Conservation (phyloP, 1,140 invertebrate species). For the Polypedilum vanderplanki region DNA sequence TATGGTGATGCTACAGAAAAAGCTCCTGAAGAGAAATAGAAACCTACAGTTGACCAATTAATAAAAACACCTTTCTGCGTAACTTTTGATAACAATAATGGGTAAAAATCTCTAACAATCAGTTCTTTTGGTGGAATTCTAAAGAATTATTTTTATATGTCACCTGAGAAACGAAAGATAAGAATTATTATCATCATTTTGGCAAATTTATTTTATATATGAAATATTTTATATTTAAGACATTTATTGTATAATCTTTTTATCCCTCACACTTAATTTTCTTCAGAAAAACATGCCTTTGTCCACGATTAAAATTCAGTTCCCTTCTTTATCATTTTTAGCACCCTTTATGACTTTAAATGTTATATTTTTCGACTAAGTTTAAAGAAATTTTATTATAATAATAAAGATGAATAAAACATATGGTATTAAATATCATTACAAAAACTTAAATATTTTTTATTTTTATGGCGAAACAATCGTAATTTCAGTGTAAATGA, state of each 20-base stretch:
- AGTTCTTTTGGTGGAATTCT: background rate
- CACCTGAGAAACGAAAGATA: background rate
- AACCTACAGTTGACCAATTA: background rate
- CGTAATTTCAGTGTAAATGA: too few species aligned
- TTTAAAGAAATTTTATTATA: background rate
- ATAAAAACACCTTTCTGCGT: background rate
- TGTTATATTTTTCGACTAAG: conserved; percentile 13
- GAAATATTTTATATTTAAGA: background rate
- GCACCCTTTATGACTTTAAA: background rate
- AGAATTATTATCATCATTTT: background rate
- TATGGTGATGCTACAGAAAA: conserved; percentile 3
- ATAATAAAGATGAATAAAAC: background rate
- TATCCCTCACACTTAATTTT: background rate
- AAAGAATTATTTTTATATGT: background rate
- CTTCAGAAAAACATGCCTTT: background rate
- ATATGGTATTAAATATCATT: conserved; percentile 15
- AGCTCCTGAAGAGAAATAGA: conserved; percentile 8
- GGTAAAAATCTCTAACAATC: background rate
- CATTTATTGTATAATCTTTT: conserved; percentile 7
- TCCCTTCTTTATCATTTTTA: background rate
- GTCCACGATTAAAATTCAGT: background rate
- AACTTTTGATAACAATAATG: background rate
- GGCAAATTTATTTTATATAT: background rate
- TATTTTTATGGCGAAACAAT: too few species aligned
- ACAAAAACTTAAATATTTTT: too few species aligned